Base-by-base conservation (phyloP, 1,140 invertebrate genomes). In the Hylaeus anthracinus region DNA sequence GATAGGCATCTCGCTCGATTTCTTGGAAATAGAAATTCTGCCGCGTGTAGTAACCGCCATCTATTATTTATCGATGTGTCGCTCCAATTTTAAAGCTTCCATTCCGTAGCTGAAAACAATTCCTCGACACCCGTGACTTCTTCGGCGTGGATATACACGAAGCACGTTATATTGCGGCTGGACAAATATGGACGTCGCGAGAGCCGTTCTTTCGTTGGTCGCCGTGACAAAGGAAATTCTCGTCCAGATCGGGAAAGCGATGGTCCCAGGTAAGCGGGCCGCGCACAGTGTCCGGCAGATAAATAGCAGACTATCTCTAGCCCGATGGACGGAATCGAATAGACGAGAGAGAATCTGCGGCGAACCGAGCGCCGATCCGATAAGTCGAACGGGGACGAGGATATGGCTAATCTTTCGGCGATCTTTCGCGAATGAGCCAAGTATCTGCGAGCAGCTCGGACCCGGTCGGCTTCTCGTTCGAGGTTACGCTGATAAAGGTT, bases 401-500 rank as follows among this genome's bases (percentile, higher is more conserved):
- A 86, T 84, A 86, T 86, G 64, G 76, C 84, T 90, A 90, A 93
- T 92, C 91, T 92, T 81, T 89, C 88, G 88, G 83, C 86, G 88
- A 92, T 92, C 92, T 92, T 88, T 88, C 87, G 91, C 89, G 90
- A 92, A 89, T 91, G 88, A 90, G 88, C 88, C 89, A 90, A 91
- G 90, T 91, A 91, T 88, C 83, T 85, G 88, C 86, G 81, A 85
- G 85, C 82, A 71, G 69, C 86, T 67, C 70, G 53, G 81, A 79
- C 63, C 67, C 43, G 64, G 71, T 65, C 72, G 71, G 75, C 86
- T 79, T 26, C 73, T 88, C 82, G 77, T 74, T 73, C 81, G 79
- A 85, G 84, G 86, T 85, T 90, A 88, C 82, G 81, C 86, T 81
- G 89, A 90, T 89, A 90, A 78, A 81, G 75, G 64, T 79, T 37